phyloP scores from a whole-genome alignment of 1,140 invertebrate genomes.

The Conopomorpha cramerella region DNA sequence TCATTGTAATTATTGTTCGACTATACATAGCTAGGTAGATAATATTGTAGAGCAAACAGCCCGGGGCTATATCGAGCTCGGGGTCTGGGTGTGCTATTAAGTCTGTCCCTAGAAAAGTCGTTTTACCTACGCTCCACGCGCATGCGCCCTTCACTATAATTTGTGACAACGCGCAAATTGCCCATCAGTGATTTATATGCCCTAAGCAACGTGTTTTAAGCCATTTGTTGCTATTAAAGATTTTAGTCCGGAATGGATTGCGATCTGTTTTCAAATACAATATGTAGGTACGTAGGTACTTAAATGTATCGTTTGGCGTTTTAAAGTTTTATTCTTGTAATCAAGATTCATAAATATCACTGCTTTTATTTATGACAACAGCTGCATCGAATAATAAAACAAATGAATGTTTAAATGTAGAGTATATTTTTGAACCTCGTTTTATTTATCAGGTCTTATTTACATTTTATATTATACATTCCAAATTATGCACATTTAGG shows the following conservation, averaged over 20 bases:
- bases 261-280: too few relatives aligned
- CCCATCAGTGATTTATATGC: slow-evolving; percentile 30
- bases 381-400: too few relatives aligned
- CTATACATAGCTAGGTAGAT: not conserved
- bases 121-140: slow-evolving; percentile 8
- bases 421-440: too few relatives aligned
- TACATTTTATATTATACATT: too few relatives aligned
- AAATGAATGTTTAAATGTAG: too few relatives aligned
- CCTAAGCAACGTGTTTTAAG: slow-evolving; percentile 14
- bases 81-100: slow-evolving; percentile 35
- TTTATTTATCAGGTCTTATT: too few relatives aligned
- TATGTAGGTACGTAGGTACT: too few relatives aligned
- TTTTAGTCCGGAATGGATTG: slow-evolving; percentile 14
- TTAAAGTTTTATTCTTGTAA: too few relatives aligned
- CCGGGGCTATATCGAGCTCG: slow-evolving; percentile 16
- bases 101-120: slow-evolving; percentile 26
- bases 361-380: too few relatives aligned
- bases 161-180: slow-evolving; percentile 21
- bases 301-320: too few relatives aligned
- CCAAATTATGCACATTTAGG: too few relatives aligned
- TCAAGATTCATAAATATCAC: too few relatives aligned
- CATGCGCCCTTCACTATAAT: slow-evolving; percentile 26
- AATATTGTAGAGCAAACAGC: slow-evolving; percentile 5
- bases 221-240: slow-evolving; percentile 20
- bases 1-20: not conserved